Base-by-base conservation (phyloP, 2,888 invertebrate species). In the Hypena proboscidalis region DNA sequence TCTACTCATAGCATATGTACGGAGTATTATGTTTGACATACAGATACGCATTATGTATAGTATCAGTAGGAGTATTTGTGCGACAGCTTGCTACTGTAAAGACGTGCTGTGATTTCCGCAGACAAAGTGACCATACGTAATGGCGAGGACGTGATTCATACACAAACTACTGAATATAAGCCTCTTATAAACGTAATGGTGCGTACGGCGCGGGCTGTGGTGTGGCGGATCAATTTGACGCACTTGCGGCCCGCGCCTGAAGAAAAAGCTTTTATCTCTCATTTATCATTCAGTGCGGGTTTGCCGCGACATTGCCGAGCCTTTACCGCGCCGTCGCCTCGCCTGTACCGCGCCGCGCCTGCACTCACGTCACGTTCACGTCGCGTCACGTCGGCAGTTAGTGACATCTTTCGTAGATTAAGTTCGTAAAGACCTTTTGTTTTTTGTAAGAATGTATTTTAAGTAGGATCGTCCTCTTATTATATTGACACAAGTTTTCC, bases 201-300 rank as follows among this genome's bases (percentile, higher is more conserved):
- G 52, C 47, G 50, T 48, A n/a, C 14, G 7, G 15, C 15, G 36
- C 27, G 36, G 39, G 22, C 39, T 26, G 33, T 22, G 34, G 33
- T 43, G 43, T 19, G 46, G 32, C 52, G 49, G 56, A 55, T 51
- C 58, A 44, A 67, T 57, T 54, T 34, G 33, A 7, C 36, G 29
- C 38, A 22, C n/a, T 40, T 23, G 40, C 29, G 41, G 42, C 37
- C 23, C 36, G 47, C 33, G 53, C 47, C 55, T 43, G 35, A 43
- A 27, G 54, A 44, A 54, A 55, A 64, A 59, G 56, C 71, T 70
- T 73, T 74, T 66, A 69, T 66, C 58, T 57, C 59, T 73, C 76
- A 72, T 77, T 62, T 66, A 74, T 75, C 67, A 76, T 75, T 71
- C 67, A 73, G 53, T 43, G 31, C 39, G 43, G 35, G 38, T 23